Percentiles rank a stretch among this genome's conserved stretches.
These are phyloP conservation scores for Rhinogobio ventralis DNA, from an alignment of 2,797 vertebrate species.

Conservation along the genomic window DNA sequence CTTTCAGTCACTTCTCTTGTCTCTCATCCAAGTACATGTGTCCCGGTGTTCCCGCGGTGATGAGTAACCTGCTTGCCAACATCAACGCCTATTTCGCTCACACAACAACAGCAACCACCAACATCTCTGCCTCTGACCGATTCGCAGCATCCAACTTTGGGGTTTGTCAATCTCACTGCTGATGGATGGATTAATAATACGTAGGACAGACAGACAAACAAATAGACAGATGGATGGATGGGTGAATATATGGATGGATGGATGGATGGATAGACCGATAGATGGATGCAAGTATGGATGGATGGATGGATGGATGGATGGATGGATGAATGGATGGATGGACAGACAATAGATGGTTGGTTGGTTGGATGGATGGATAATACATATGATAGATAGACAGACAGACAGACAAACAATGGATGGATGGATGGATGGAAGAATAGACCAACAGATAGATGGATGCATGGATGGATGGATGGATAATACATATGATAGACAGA, in stretches of 20 bases:
- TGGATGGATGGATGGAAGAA: background rate
- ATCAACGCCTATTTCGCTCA: conserved; percentile 98
- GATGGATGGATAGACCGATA: accelerated
- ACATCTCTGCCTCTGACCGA: conserved; percentile 93
- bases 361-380: background rate
- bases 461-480: background rate
- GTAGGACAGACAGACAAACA: accelerated
- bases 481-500: background rate
- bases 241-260: background rate
- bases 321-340: accelerated
- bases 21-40: conserved; percentile 98
- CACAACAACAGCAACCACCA: conserved; percentile 92
- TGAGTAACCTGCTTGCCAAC: conserved; percentile 96
- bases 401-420: too few species aligned
- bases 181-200: background rate
- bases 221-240: background rate
- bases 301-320: background rate
- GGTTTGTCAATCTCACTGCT: conserved; percentile 75
- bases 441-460: accelerated
- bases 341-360: background rate
- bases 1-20: conserved; percentile 93
- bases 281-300: accelerated
- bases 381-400: background rate
- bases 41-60: conserved; percentile 94
- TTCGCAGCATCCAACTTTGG: conserved; percentile 98